Evolutionary conservation across 1,140 invertebrate species (phyloP).

Genomic region (Lithobius niger): DNA sequence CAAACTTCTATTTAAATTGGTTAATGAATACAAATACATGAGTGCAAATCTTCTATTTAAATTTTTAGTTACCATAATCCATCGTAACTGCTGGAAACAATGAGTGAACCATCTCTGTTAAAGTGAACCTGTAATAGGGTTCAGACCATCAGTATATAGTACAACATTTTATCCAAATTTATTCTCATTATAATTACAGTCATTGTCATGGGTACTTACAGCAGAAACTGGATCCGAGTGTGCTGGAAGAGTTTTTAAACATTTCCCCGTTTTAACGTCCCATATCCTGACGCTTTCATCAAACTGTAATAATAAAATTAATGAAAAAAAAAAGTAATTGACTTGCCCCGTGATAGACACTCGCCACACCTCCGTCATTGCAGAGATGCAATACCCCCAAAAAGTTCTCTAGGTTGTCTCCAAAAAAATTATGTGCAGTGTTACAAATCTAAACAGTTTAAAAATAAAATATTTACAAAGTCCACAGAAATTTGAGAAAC

Average conservation of each 20-base stretch:
- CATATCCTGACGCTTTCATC: slow-evolving; percentile 99
- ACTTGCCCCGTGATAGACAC: too few species aligned
- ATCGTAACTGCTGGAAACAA: slow-evolving; percentile 98
- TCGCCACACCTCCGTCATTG: too few species aligned
- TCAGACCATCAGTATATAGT: not conserved
- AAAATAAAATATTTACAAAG: too few species aligned
- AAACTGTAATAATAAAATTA: slow-evolving; percentile 50
- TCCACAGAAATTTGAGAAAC: too few species aligned
- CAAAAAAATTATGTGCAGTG: too few species aligned
- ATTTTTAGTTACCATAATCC: slow-evolving; percentile 68
- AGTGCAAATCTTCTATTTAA: not conserved
- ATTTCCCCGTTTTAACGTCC: slow-evolving; percentile 98
- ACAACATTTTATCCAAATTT: not conserved
- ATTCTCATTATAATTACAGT: slow-evolving; percentile 4
- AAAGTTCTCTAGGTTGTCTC: too few species aligned
- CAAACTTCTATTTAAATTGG: slow-evolving; percentile 10
- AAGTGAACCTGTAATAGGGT: slow-evolving; percentile 68
- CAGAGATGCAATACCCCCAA: too few species aligned
- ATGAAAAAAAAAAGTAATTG: too few species aligned
- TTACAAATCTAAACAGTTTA: too few species aligned
- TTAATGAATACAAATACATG: not conserved
- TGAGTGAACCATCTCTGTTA: slow-evolving; percentile 94
- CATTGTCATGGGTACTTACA: slow-evolving; percentile 28
- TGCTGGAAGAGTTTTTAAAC: slow-evolving; percentile 93
- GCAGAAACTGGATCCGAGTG: slow-evolving; percentile 99